Evolutionary conservation across 1,140 invertebrate genomes (phyloP), one percentile per base, ranked within the genome.

Genomic region (Drosophila tani): DNA sequence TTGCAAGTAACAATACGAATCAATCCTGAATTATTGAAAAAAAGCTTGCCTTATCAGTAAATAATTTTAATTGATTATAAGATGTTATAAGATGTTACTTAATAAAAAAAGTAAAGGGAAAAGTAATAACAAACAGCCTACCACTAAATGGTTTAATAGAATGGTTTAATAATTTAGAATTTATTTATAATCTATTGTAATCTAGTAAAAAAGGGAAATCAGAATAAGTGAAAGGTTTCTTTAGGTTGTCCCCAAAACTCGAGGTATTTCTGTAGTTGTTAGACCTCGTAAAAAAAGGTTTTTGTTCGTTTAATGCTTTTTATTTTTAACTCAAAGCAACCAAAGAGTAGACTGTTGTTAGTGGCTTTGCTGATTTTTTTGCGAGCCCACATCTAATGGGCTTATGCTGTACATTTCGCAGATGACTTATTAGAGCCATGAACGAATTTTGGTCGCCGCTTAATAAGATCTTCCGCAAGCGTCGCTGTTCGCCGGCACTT

Each of bases 331-430:
- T 49, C 11, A 40, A 67, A 50, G 60, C 51, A 57, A 56, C 11
- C 60, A 57, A 50, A 66, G 32, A 46, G 29, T 35, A 41, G 46
- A 65, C 14, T 59, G 53, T 45, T 63, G 63, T 67, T 60, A 66
- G 71, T 27, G 32, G 41, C 69, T 66, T 55, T 47, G 64, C 50
- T 38, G 55, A 64, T 50, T 50, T 82, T 82, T 74, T 85, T 84
- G 64, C 63, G n/a, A 14, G 51, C 73, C 55, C 84, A 70, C 81
- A 75, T 81, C 85, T 87, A 87, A 88, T 87, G 84, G 68, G 81
- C 81, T 87, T 87, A 84, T 74, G 81, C 81, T 81, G 83, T 83
- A 87, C 73, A 87, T 78, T 87, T 88, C 41, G 78, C 81, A 77
- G 78, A 66, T 71, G 77, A 62, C 77, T 79, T 79, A 79, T 79